Conservation (phyloP, 2,888 invertebrate genomes). For the Pammene fasciana region DNA sequence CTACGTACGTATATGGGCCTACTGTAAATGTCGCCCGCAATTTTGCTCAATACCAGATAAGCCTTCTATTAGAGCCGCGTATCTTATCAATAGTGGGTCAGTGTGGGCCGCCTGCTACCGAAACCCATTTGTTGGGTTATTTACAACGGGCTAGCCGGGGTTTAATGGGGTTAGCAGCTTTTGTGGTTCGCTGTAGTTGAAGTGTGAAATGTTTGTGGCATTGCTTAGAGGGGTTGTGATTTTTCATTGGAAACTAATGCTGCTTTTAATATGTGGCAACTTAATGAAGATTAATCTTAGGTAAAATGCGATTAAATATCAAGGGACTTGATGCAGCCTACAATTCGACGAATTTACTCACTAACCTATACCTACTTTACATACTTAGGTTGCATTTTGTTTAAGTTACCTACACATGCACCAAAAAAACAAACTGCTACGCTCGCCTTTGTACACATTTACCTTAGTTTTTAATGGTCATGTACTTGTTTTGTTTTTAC, state of each 20-base stretch:
- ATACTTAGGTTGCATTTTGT: too few species aligned
- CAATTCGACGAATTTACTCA: too few species aligned
- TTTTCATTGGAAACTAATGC: not conserved
- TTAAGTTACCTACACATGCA: too few species aligned
- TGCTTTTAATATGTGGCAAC: too few species aligned
- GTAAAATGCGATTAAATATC: too few species aligned
- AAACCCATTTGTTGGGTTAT: conserved; percentile 16
- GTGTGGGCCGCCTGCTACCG: not conserved
- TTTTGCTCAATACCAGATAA: conserved; percentile 22
- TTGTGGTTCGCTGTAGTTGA: not conserved
- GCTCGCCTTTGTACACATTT: too few species aligned
- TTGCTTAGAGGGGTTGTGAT: not conserved
- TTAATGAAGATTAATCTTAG: too few species aligned
- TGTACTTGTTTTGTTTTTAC: too few species aligned
- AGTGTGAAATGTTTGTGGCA: not conserved
- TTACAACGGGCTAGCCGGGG: not conserved
- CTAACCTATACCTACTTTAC: too few species aligned
- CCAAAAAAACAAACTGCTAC: too few species aligned
- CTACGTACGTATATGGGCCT: not conserved
- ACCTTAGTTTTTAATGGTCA: too few species aligned
- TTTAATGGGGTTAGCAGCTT: conserved; percentile 11
- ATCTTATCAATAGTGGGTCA: conserved; percentile 16
- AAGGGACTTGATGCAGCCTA: too few species aligned
- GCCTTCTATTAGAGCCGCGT: conserved; percentile 2
- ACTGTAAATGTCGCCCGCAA: not conserved